Base-by-base conservation (phyloP, 2,888 invertebrate genomes). In the Tromatobia lineatoria region DNA sequence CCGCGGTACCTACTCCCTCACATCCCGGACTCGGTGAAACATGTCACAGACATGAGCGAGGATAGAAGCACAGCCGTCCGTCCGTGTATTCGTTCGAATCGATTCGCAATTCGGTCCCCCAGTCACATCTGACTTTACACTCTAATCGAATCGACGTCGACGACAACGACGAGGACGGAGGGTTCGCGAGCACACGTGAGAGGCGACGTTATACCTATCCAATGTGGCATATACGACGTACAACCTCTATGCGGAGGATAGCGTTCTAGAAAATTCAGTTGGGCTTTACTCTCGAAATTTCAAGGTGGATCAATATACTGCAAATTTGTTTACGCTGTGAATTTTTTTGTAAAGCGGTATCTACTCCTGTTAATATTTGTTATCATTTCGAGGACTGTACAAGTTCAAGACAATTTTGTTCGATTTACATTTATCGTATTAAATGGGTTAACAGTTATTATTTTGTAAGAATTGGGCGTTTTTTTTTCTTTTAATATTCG, bases 91-190 rank as follows among this genome's bases (percentile, higher is more conserved):
- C 76, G 52, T 80, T 80, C 57, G 50, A 76, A 85, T 85, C 85
- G 85, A 85, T 85, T 82, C 66, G 82, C 71, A 64, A 82, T 82
- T 82, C 82, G 76, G 76, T 79, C 85, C 67, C 64, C 73, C 66
- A 79, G 82, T 82, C 82, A 82, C 82, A 85, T 85, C 80, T 76
- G 79, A 82, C 85, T 82, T 82, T 73, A 80, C 52, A 80, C 82
- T 82, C 82, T 80, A 85, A 85, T 82, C 85, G 85, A 85, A 85
- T 85, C 75, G 75, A 79, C 82, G 82, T 57, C 71, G 76, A 76
- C 71, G 82, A 79, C 70, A 54, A 81, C 75, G 64, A 76, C 64
- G 54, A 71, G 47, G 34, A 69, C 66, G 61, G 38, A 57, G 18
- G 45, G 61, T 50, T 15, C 38, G n/a, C n/a, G 42, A 23, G 38